Evolutionary conservation across 2,888 invertebrate genomes (phyloP).

Genomic region (Dysmachus trigonus): DNA sequence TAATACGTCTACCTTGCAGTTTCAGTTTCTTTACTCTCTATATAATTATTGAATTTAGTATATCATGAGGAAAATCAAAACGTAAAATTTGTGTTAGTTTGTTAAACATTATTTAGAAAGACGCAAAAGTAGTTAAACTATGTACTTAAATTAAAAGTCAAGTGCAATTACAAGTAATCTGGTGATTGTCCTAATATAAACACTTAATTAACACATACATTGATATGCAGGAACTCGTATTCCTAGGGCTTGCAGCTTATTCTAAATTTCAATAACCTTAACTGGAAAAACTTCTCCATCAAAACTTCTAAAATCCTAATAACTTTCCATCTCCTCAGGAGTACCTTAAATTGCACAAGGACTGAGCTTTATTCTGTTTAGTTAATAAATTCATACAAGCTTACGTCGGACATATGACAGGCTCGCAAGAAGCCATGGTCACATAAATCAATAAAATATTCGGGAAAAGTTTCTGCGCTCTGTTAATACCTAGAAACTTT

Average conservation of each 20-base stretch:
- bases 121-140: neutral
- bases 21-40: too few species aligned
- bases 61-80: neutral
- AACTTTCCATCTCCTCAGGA: neutral
- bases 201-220: neutral
- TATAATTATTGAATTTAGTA: neutral
- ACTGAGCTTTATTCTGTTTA: neutral
- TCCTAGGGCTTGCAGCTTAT: neutral
- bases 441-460: constrained; percentile 23
- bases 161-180: neutral
- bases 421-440: neutral
- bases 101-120: neutral
- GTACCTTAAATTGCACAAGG: neutral
- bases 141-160: neutral
- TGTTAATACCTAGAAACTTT: neutral
- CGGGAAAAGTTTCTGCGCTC: neutral
- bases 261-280: neutral
- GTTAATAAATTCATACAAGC: neutral
- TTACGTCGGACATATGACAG: constrained; percentile 16
- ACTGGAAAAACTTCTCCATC: neutral
- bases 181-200: neutral
- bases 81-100: neutral
- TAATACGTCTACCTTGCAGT: too few species aligned
- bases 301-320: neutral
- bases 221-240: neutral